Conservation (phyloP, 2,797 vertebrate genomes). For the Botia almorhae region DNA sequence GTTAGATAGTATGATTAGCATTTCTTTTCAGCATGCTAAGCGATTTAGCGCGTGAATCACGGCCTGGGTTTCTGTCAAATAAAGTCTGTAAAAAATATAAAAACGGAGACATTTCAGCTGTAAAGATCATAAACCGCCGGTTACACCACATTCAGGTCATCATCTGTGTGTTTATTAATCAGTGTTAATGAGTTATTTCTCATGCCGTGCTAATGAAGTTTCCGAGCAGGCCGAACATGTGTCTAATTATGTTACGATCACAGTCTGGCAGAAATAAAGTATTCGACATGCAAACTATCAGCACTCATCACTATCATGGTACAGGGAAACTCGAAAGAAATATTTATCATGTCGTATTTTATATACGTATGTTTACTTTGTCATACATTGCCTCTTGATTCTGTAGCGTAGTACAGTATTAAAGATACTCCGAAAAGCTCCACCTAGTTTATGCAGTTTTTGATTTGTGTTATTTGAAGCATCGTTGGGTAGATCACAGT, state of each 20-base stretch:
- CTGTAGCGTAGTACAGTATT: background rate
- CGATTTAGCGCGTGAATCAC: slow-evolving; percentile 22
- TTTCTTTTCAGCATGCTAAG: slow-evolving; percentile 10
- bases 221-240: background rate
- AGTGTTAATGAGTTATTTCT: background rate
- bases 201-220: background rate
- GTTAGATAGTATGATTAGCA: background rate
- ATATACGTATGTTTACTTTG: background rate
- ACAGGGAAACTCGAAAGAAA: background rate
- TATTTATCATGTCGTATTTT: background rate
- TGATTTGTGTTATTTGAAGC: background rate
- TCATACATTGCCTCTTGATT: background rate
- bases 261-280: background rate
- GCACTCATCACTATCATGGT: background rate
- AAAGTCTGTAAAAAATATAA: background rate
- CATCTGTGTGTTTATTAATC: background rate
- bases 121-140: background rate
- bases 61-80: background rate
- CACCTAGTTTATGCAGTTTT: background rate
- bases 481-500: background rate
- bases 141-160: background rate
- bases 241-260: background rate
- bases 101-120: background rate
- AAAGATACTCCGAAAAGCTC: background rate
- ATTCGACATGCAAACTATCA: too few species aligned